Conservation (phyloP, 2,797 vertebrate species). For the Artibeus lituratus region DNA sequence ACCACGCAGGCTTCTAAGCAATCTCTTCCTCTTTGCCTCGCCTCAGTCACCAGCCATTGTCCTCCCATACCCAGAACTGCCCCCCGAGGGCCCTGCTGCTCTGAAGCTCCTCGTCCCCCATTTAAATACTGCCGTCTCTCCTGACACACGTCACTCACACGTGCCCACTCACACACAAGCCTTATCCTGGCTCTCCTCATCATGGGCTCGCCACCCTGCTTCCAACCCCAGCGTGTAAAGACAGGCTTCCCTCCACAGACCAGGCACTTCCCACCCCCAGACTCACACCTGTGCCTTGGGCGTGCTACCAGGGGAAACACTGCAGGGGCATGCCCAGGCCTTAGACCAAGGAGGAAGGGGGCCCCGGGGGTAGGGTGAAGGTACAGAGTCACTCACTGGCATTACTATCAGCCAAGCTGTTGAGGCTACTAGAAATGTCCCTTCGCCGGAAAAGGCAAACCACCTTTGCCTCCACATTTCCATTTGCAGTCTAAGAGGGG, state of each 20-base stretch:
- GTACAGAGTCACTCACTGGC: slow-evolving; percentile 87
- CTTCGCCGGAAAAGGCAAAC: slow-evolving; percentile 94
- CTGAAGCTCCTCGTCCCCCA: background rate
- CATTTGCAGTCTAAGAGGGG: slow-evolving; percentile 90
- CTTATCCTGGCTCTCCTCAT: background rate
- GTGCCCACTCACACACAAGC: background rate
- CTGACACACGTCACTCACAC: background rate
- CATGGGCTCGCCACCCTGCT: background rate
- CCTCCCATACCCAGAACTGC: slow-evolving; percentile 59
- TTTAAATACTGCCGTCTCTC: background rate
- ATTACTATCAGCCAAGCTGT: slow-evolving; percentile 95
- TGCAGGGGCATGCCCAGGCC: slow-evolving; percentile 34
- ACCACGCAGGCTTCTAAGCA: background rate
- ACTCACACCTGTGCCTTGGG: slow-evolving; percentile 13
- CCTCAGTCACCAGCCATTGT: background rate
- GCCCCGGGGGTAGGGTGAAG: rapidly evolving
- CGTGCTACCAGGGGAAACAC: background rate
- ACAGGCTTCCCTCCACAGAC: slow-evolving; percentile 46
- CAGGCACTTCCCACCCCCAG: slow-evolving; percentile 34
- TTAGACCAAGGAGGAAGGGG: background rate
- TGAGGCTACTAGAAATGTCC: slow-evolving; percentile 96
- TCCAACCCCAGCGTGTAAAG: slow-evolving; percentile 33
- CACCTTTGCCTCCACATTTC: slow-evolving; percentile 96
- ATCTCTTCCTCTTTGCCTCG: background rate
- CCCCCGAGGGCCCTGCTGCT: background rate